Conservation (phyloP, 2,888 invertebrate species). For the Polyommatus icarus region DNA sequence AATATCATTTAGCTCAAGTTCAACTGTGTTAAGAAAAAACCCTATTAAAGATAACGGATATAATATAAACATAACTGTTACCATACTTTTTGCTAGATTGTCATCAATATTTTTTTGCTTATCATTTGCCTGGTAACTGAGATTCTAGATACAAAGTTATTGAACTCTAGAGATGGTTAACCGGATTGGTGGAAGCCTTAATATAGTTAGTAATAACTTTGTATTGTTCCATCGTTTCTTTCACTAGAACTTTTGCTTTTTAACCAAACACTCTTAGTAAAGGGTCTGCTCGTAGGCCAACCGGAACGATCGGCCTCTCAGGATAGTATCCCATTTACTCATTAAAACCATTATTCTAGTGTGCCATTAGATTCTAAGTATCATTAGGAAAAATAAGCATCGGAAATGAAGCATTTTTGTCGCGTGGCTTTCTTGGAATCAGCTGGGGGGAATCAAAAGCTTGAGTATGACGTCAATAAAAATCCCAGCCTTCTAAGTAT, state of each 20-base stretch:
- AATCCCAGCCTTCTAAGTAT: constrained; percentile 12
- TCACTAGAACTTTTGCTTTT: too few relatives aligned
- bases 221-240: too few relatives aligned
- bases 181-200: not conserved
- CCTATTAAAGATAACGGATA: too few relatives aligned
- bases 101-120: not conserved
- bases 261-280: too few relatives aligned
- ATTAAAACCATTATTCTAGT: not conserved
- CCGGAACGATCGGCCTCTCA: too few relatives aligned
- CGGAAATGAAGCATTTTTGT: not conserved
- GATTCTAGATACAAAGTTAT: not conserved
- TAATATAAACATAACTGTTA: not conserved
- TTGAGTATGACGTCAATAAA: not conserved
- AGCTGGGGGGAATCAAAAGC: not conserved
- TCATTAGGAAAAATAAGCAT: not conserved
- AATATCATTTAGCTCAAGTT: too few relatives aligned
- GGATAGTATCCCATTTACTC: too few relatives aligned
- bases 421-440: not conserved
- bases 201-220: not conserved
- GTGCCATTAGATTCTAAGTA: not conserved
- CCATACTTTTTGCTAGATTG: not conserved
- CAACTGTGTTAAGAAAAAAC: too few relatives aligned
- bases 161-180: not conserved
- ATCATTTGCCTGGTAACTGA: not conserved
- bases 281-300: too few relatives aligned